Percentiles rank a stretch among this genome's conserved stretches.
Conservation (phyloP, 2,797 vertebrate species). For the Cyclura pinguis region DNA sequence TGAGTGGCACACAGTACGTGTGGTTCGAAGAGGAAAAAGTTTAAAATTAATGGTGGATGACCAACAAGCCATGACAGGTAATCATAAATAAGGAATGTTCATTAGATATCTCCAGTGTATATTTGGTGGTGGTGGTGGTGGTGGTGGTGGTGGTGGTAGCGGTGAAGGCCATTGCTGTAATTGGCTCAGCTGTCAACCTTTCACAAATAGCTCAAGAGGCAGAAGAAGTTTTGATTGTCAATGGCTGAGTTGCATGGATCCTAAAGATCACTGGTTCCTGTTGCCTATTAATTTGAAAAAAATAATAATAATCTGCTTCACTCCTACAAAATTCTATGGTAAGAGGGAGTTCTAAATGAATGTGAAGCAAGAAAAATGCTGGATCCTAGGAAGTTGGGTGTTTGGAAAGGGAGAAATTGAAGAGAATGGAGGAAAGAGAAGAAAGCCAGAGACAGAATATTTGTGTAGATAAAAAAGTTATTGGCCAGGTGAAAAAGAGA, state of each 20-base stretch:
- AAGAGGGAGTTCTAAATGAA: neutral
- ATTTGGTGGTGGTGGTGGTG: neutral
- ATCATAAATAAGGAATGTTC: neutral
- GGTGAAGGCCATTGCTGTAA: neutral
- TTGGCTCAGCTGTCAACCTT: neutral
- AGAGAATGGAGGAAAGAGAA: constrained; percentile 21
- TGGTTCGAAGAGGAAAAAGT: constrained; percentile 96
- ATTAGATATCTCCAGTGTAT: neutral
- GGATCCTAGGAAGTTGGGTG: neutral
- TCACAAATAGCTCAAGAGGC: neutral
- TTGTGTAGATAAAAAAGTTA: neutral
- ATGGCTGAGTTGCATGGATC: neutral
- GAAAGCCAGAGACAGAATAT: neutral
- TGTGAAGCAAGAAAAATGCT: neutral
- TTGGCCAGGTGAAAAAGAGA: neutral
- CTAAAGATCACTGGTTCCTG: neutral
- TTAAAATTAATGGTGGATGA: constrained; percentile 98
- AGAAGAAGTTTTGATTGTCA: no score
- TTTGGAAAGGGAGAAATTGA: neutral
- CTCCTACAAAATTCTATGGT: neutral
- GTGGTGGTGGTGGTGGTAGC: neutral
- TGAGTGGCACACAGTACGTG: constrained; percentile 98
- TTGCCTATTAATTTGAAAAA: neutral
- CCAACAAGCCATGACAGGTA: constrained; percentile 93
- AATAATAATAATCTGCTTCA: neutral